A percentile compares a stretch with the other conserved stretches of the same genome.
Conservation (phyloP, 1,140 invertebrate genomes). For the Spodoptera frugiperda region DNA sequence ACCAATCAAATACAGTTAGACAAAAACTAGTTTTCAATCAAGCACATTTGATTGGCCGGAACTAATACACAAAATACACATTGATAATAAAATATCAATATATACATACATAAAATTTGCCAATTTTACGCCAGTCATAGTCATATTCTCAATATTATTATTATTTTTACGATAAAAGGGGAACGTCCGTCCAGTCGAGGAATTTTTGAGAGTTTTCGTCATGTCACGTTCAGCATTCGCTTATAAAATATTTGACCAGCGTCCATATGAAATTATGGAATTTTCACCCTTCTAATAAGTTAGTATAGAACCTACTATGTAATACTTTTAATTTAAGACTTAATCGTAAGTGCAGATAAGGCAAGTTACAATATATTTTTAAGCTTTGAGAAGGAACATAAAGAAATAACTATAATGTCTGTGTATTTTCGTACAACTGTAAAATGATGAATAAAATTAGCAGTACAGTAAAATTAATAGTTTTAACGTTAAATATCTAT, state of each 20-base stretch:
- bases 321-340: too few species aligned
- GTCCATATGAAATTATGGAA: slow-evolving; percentile 19
- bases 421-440: too few species aligned
- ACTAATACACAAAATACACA: slow-evolving; percentile 39
- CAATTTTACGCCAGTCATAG: slow-evolving; percentile 22
- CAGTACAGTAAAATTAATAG: too few species aligned
- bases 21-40: slow-evolving; percentile 36
- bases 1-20: too few species aligned
- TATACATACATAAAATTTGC: slow-evolving; percentile 4
- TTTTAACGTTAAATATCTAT: background rate
- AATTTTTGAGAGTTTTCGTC: slow-evolving; percentile 24
- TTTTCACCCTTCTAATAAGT: background rate
- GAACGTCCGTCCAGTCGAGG: background rate
- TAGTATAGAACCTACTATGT: too few species aligned
- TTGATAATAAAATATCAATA: slow-evolving; percentile 7
- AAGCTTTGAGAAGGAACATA: too few species aligned
- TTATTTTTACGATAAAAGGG: background rate
- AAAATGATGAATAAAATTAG: too few species aligned
- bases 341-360: too few species aligned
- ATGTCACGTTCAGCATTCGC: background rate
- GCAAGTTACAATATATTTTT: too few species aligned
- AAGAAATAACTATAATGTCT: too few species aligned
- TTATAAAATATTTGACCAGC: slow-evolving; percentile 14
- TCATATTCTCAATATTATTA: background rate
- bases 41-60: slow-evolving; percentile 15